phyloP scores from a whole-genome alignment of 2,888 invertebrate species.

The Sphaerophoria taeniata region DNA sequence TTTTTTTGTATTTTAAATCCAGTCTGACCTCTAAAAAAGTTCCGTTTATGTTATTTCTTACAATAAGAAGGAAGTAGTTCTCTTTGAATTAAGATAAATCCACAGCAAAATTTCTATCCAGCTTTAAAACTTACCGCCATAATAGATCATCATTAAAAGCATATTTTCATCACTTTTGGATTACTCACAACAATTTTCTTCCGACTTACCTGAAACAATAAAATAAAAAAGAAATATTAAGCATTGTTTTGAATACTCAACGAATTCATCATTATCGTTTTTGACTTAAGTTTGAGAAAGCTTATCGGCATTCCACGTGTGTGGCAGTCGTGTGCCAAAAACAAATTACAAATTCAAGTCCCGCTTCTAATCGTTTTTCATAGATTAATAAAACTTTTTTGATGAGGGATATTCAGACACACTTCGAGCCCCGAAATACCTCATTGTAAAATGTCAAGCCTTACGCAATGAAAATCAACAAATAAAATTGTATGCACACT shows the following conservation, averaged over 20 bases:
- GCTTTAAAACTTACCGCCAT: not conserved
- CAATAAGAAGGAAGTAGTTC: too few species aligned
- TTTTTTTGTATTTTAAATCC: too few species aligned
- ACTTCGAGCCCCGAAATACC: conserved; percentile 23
- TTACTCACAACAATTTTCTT: not conserved
- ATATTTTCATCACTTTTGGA: not conserved
- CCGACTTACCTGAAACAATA: conserved; percentile 54
- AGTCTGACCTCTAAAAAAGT: too few species aligned
- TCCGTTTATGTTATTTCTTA: too few species aligned
- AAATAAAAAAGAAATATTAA: conserved; percentile 6
- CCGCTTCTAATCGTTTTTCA: conserved; percentile 32
- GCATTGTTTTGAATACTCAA: not conserved
- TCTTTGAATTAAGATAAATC: too few species aligned
- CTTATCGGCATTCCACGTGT: conserved; percentile 19
- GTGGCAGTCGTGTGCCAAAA: conserved; percentile 40
- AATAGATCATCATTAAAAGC: conserved; percentile 22
- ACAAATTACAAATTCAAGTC: conserved; percentile 32
- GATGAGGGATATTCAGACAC: conserved; percentile 42
- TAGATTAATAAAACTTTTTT: conserved; percentile 7
- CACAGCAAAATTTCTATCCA: not conserved
- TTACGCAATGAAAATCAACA: conserved; percentile 67
- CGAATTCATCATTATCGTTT: not conserved
- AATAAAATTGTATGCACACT: conserved; percentile 13
- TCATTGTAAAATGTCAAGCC: conserved; percentile 58
- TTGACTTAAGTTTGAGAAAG: conserved; percentile 39